Conservation (phyloP, 2,888 invertebrate genomes). For the Cerceris ruficornis region DNA sequence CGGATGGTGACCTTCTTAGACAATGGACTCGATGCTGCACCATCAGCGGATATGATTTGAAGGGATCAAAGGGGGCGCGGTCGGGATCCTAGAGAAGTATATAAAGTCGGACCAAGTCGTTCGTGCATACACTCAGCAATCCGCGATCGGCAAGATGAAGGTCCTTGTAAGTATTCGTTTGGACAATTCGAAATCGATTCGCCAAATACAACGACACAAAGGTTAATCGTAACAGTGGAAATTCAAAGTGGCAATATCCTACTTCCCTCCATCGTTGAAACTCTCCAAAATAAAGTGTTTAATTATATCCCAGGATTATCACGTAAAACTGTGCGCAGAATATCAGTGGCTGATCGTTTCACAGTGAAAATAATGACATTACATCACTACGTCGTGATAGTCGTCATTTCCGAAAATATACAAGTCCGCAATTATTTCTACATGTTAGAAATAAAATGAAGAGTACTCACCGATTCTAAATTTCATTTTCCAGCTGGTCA, state of each 20-base stretch:
- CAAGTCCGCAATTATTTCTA: neutral
- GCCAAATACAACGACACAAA: too few relatives aligned
- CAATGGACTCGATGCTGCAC: constrained; percentile 73
- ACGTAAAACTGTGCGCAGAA: too few relatives aligned
- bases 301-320: too few relatives aligned
- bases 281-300: too few relatives aligned
- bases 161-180: constrained; percentile 77
- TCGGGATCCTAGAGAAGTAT: constrained; percentile 75
- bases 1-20: constrained; percentile 78
- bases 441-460: too few relatives aligned
- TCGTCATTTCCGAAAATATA: neutral
- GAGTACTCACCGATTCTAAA: constrained; percentile 19
- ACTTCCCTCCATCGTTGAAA: too few relatives aligned
- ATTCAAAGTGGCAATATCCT: too few relatives aligned
- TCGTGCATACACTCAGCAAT: constrained; percentile 76
- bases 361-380: too few relatives aligned
- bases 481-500: constrained; percentile 68
- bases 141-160: constrained; percentile 78
- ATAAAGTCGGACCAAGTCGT: constrained; percentile 73
- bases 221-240: too few relatives aligned
- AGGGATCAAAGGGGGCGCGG: constrained; percentile 79
- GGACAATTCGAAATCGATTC: constrained; percentile 50
- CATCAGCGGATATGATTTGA: constrained; percentile 79
- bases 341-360: too few relatives aligned
- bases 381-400: too few relatives aligned